phyloP scores from a whole-genome alignment of 2,888 invertebrate species.

The Ametastegia equiseti region DNA sequence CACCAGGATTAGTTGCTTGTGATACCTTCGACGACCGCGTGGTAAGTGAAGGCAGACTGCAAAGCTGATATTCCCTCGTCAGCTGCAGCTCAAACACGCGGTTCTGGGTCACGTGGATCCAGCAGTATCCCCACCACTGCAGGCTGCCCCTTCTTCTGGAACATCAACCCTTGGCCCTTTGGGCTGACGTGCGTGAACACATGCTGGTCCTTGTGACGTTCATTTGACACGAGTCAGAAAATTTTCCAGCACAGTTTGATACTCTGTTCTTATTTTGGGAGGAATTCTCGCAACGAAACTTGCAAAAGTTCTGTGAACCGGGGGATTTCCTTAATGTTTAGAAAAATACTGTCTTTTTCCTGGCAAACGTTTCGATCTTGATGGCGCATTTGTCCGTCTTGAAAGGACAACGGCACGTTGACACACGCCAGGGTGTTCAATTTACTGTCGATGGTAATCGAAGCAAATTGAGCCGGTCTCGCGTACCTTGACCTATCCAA shows the following conservation, averaged over 20 bases:
- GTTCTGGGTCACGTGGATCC: slow-evolving; percentile 63
- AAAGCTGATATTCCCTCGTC: slow-evolving; percentile 37
- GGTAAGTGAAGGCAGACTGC: slow-evolving; percentile 43
- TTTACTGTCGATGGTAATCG: slow-evolving; percentile 36
- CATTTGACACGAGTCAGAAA: background rate
- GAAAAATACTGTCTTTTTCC: background rate
- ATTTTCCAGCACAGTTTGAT: background rate
- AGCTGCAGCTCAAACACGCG: slow-evolving; percentile 63
- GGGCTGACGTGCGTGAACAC: background rate
- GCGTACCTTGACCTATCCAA: slow-evolving; percentile 47
- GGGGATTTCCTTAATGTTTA: background rate
- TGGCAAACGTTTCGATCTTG: background rate
- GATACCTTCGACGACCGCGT: slow-evolving; percentile 44
- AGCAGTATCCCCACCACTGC: slow-evolving; percentile 53
- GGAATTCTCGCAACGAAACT: no score
- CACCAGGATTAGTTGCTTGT: slow-evolving; percentile 17
- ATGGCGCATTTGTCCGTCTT: background rate
- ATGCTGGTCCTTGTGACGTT: background rate
- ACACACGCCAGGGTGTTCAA: slow-evolving; percentile 35
- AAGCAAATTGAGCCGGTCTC: slow-evolving; percentile 39
- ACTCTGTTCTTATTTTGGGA: background rate
- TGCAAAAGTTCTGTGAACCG: background rate
- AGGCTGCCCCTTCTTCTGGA: slow-evolving; percentile 11
- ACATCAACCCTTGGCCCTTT: slow-evolving; percentile 23
- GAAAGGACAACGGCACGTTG: background rate